Base-by-base conservation (phyloP, 2,888 invertebrate species). In the Agrochola lota region DNA sequence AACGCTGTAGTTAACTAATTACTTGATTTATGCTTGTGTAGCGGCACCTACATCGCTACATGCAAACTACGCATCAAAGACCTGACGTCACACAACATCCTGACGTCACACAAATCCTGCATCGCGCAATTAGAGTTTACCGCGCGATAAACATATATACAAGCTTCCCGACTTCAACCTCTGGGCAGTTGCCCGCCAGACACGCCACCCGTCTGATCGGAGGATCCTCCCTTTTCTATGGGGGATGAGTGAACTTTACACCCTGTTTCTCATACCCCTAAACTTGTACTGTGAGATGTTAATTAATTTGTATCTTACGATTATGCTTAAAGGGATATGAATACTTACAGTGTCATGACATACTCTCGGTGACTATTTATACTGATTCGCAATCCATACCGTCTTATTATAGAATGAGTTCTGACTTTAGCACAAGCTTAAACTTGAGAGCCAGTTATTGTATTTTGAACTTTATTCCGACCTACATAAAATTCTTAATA, bases 11-110 rank as follows among this genome's bases (percentile, higher is more conserved):
- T 40, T 82, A 67, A 67, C 77, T 83, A 80, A 77, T 80, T 77
- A 80, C 70, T 66, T 83, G 71, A 83, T 80, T 83, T 71, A 80
- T 59, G 55, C 11, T 35, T 67, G n/a, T n/a, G n/a, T n/a, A n/a
- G n/a, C n/a, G n/a, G n/a, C n/a, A n/a, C n/a, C n/a, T n/a, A n/a
- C n/a, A n/a, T n/a, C n/a, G n/a, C n/a, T n/a, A n/a, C n/a, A n/a
- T n/a, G n/a, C n/a, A n/a, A n/a, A n/a, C n/a, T n/a, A n/a, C n/a
- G n/a, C n/a, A n/a, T n/a, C n/a, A n/a, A n/a, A n/a, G n/a, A n/a
- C n/a, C n/a, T n/a, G n/a, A n/a, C n/a, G n/a, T n/a, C n/a, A n/a
- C n/a, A n/a, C n/a, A n/a, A n/a, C n/a, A n/a, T n/a, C n/a, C n/a
- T n/a, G n/a, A n/a, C n/a, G n/a, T n/a, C n/a, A n/a, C n/a, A n/a